These are phyloP conservation scores for Ctenomys sociabilis DNA, from an alignment of 2,113 vertebrate species.

Conservation along the genomic window DNA sequence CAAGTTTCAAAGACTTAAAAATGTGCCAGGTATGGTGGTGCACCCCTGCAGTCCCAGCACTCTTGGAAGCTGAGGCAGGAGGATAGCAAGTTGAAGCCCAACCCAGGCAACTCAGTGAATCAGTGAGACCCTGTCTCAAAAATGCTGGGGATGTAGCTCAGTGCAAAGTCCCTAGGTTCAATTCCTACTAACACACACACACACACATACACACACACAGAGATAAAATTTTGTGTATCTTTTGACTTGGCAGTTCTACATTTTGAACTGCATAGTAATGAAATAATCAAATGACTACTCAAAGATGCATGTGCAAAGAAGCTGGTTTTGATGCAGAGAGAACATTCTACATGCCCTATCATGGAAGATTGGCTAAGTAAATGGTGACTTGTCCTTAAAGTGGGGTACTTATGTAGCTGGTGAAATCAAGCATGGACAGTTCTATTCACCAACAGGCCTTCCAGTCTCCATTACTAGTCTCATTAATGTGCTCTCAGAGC, in stretches of 20 bases:
- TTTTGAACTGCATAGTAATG: conserved; percentile 53
- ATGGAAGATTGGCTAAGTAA: background rate
- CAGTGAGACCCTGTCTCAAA: background rate
- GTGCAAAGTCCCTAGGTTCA: background rate
- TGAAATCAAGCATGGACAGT: background rate
- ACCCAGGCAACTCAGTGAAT: background rate
- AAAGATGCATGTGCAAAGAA: background rate
- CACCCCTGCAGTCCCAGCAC: background rate
- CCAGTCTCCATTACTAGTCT: background rate
- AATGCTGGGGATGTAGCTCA: background rate
- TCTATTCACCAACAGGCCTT: background rate
- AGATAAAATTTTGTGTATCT: background rate
- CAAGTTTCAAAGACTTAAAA: conserved; percentile 52
- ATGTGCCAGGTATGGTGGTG: background rate
- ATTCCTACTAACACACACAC: background rate
- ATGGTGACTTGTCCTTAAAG: background rate
- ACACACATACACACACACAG: background rate
- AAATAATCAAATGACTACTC: conserved; percentile 5
- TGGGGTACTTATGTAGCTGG: background rate
- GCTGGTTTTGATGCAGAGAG: background rate
- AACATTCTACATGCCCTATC: background rate
- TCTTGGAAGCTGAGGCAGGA: background rate
- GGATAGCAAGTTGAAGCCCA: background rate
- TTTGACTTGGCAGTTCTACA: conserved; percentile 57
- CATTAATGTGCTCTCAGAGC: background rate